Evolutionary conservation across 2,113 vertebrate species (phyloP).

Genomic region (Stictonetta naevosa): DNA sequence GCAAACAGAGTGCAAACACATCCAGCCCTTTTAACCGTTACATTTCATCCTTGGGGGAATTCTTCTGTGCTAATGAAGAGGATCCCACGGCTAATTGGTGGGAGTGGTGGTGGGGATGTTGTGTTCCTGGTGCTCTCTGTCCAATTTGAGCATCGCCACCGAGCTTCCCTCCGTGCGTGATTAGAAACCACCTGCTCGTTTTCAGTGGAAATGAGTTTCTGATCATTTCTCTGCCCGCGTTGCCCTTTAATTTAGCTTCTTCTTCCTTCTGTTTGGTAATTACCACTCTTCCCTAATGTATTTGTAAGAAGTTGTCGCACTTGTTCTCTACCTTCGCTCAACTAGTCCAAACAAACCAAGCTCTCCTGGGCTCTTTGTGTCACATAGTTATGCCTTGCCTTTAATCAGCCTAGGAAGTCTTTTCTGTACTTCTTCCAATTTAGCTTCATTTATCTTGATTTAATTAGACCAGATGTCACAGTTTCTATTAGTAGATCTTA

Average conservation of each 20-base stretch:
- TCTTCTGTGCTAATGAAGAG: neutral
- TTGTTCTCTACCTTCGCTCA: neutral
- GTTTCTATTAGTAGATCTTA: neutral
- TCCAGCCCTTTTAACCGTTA: neutral
- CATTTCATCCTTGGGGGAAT: neutral
- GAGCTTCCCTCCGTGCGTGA: neutral
- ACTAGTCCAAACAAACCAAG: neutral
- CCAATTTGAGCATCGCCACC: neutral
- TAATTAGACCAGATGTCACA: neutral
- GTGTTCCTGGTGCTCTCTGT: neutral
- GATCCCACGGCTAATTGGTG: neutral
- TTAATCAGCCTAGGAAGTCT: neutral
- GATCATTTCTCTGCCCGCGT: neutral
- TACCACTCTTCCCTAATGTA: neutral
- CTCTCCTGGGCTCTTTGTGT: neutral
- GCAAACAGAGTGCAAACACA: neutral
- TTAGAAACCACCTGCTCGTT: neutral
- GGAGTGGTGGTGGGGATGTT: neutral
- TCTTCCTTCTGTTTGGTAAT: neutral
- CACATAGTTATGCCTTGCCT: neutral
- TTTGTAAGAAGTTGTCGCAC: neutral
- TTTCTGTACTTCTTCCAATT: neutral
- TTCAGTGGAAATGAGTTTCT: neutral
- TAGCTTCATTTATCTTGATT: neutral
- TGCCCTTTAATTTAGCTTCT: neutral